Conservation (phyloP, 1,140 invertebrate genomes). For the Euwallacea similis region DNA sequence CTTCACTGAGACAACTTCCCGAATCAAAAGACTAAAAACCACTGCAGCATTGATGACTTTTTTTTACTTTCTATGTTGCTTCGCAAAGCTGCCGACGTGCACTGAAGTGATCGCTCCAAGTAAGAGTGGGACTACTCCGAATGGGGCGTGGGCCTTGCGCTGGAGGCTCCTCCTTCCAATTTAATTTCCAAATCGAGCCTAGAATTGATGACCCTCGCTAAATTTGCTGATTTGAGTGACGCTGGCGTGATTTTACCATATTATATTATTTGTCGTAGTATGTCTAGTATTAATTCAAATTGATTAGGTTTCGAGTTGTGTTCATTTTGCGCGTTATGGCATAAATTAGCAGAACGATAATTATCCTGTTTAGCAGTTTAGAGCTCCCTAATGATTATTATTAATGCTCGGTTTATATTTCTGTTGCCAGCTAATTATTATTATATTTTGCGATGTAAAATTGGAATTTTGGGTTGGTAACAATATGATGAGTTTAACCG, state of each 20-base stretch:
- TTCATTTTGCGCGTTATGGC: conserved; percentile 35
- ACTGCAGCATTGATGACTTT: not conserved
- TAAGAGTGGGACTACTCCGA: conserved; percentile 41
- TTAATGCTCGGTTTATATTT: not conserved
- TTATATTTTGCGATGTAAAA: not conserved
- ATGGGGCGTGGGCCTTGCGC: conserved; percentile 31
- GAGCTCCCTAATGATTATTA: not conserved
- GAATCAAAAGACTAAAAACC: conserved; percentile 16
- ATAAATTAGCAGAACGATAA: conserved; percentile 20
- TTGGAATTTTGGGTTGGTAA: not conserved
- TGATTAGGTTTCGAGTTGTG: conserved; percentile 43
- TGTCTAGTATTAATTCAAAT: conserved; percentile 48
- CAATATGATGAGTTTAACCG: not conserved
- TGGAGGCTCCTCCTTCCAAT: conserved; percentile 41
- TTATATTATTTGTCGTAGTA: conserved; percentile 50
- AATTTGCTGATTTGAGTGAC: conserved; percentile 42
- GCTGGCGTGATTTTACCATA: conserved; percentile 47
- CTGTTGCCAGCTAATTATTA: not conserved
- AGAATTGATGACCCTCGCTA: conserved; percentile 46
- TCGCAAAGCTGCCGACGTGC: conserved; percentile 25
- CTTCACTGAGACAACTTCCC: conserved; percentile 18
- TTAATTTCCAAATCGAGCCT: conserved; percentile 45
- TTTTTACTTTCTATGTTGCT: conserved; percentile 37
- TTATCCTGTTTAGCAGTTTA: conserved; percentile 14
- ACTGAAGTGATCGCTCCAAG: conserved; percentile 38